Percentiles rank a stretch among this genome's conserved stretches.
Conservation (phyloP, 2,113 vertebrate species). For the Planiliza haematocheilus region DNA sequence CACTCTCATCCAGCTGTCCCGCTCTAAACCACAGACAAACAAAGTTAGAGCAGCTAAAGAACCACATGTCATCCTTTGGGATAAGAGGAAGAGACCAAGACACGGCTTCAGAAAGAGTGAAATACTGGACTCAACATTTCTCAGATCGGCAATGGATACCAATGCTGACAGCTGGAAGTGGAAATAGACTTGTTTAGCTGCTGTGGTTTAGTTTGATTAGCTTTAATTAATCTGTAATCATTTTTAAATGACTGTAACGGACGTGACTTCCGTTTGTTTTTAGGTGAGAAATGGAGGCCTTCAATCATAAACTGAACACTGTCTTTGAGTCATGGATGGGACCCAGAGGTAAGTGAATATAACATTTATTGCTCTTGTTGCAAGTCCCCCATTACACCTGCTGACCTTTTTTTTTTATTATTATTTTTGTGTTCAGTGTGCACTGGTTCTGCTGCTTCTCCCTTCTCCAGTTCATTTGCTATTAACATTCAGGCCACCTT, state of each 20-base stretch:
- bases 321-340: constrained; percentile 93
- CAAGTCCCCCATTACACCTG: constrained; percentile 4
- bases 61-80: too few relatives aligned
- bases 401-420: not conserved
- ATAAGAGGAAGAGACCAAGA: not conserved
- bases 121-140: not conserved
- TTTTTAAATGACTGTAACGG: not conserved
- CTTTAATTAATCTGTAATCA: not conserved
- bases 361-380: not conserved
- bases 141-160: not conserved
- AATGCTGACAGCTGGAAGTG: too few relatives aligned
- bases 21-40: too few relatives aligned
- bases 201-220: not conserved
- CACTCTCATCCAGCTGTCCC: too few relatives aligned
- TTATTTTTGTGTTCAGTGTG: constrained; percentile 2
- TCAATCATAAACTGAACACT: constrained; percentile 91
- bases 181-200: too few relatives aligned
- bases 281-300: constrained; percentile 90
- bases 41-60: too few relatives aligned
- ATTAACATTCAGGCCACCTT: not conserved
- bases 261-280: constrained; percentile 37
- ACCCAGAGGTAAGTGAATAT: constrained; percentile 89
- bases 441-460: too few relatives aligned
- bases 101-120: not conserved
- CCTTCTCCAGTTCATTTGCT: not conserved